Evolutionary conservation across 1,140 invertebrate species (phyloP), one percentile per base, ranked within the genome.

Genomic region (Solen grandis): DNA sequence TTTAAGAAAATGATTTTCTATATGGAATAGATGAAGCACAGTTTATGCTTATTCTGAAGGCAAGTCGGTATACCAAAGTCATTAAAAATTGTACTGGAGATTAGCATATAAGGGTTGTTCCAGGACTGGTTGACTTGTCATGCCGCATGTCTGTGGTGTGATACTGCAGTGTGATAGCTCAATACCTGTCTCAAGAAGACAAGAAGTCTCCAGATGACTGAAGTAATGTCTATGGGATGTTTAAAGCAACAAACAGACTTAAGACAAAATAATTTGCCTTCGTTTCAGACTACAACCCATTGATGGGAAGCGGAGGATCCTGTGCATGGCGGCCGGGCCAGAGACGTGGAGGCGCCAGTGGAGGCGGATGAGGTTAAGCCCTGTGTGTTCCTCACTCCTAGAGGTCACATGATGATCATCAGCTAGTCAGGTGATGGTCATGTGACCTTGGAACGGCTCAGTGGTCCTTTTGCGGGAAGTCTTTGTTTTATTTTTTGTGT

Each of bases 361-460:
- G 73, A 27, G n/a, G n/a, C n/a, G 73, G 73, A 76, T 76, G 74
- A 76, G 74, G 74, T 76, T 76, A 76, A 76, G 54, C 5, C 36
- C 50, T 63, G 74, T 76, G 74, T 66, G 50, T 65, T 55, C 72
- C 72, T 38, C 33, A 60, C n/a, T n/a, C 54, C 70, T 33, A 65
- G 41, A 33, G 29, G 33, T 70, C 68, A 70, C 62, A 62, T 76
- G 41, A 52, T 27, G 8, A 19, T 76, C 10, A 14, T 13, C 19
- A 8, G 5, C 5, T n/a, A 14, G n/a, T n/a, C n/a, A n/a, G n/a
- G n/a, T n/a, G n/a, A n/a, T n/a, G 36, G 70, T 74, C 70, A 74
- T 74, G 70, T 74, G 70, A 74, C 57, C n/a, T 36, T n/a, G n/a
- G n/a, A n/a, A n/a, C n/a, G n/a, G n/a, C n/a, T n/a, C n/a, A n/a